Percentiles rank a stretch among this genome's conserved stretches.
Conservation (phyloP, 1,140 invertebrate genomes). For the Cephus cinctus region DNA sequence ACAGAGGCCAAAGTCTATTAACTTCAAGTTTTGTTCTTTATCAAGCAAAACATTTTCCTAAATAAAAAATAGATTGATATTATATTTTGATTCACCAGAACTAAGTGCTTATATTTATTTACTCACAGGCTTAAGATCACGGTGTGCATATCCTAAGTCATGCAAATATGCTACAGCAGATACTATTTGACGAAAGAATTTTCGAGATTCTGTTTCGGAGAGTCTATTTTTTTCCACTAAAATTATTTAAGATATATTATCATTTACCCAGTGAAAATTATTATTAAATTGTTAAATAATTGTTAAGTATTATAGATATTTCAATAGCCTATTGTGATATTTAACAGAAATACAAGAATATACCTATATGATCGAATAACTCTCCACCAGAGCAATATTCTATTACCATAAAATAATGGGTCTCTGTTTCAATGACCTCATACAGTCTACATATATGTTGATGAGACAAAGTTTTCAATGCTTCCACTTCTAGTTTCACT, state of each 20-base stretch:
- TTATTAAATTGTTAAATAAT: conserved; percentile 10
- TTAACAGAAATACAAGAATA: conserved; percentile 4
- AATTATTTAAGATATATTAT: conserved; percentile 5
- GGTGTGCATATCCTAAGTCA: conserved; percentile 72
- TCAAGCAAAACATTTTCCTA: conserved; percentile 84
- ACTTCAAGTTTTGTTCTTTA: conserved; percentile 75
- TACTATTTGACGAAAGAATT: conserved; percentile 78
- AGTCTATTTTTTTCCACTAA: conserved; percentile 69
- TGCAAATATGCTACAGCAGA: conserved; percentile 79
- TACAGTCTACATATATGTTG: conserved; percentile 82
- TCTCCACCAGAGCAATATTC: conserved; percentile 85
- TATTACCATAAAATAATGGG: conserved; percentile 70
- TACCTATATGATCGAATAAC: conserved; percentile 81
- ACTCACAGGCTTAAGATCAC: conserved; percentile 80
- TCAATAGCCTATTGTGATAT: neutral
- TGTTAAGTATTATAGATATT: conserved; percentile 9
- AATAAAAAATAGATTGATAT: conserved; percentile 22
- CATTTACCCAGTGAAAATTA: conserved; percentile 11
- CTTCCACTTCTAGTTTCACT: conserved; percentile 77
- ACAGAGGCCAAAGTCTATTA: conserved; percentile 91
- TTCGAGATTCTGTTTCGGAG: conserved; percentile 68
- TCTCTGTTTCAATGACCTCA: conserved; percentile 77
- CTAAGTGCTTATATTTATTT: neutral
- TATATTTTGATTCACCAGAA: neutral
- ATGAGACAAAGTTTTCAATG: conserved; percentile 77